Percentiles rank a stretch among this genome's conserved stretches.
Conservation (phyloP, 2,113 vertebrate species). For the Dasypus novemcinctus region DNA sequence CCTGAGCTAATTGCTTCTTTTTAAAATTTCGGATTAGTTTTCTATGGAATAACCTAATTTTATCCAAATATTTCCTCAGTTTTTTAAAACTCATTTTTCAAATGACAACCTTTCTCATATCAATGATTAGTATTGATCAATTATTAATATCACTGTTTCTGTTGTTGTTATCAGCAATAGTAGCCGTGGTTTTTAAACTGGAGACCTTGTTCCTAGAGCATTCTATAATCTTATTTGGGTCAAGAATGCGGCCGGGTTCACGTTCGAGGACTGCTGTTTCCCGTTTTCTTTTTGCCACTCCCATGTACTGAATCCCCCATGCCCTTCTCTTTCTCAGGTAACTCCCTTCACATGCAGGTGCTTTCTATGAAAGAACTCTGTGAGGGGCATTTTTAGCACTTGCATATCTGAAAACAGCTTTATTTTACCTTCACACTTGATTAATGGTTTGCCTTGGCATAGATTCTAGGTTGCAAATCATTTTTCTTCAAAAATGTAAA, state of each 20-base stretch:
- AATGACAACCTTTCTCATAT: neutral
- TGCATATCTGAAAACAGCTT: neutral
- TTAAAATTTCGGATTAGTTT: neutral
- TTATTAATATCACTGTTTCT: too few relatives aligned
- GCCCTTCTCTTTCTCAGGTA: neutral
- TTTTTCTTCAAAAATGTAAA: neutral
- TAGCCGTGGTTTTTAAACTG: neutral
- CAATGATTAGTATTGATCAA: neutral
- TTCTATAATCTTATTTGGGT: neutral
- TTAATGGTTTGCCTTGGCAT: neutral
- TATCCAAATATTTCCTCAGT: neutral
- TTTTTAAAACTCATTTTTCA: constrained; percentile 28
- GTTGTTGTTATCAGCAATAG: too few relatives aligned
- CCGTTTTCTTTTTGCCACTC: neutral
- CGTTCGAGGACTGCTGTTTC: neutral
- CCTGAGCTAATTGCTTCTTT: constrained; percentile 30
- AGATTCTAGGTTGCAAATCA: neutral
- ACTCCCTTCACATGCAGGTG: too few relatives aligned
- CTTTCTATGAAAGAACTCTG: neutral
- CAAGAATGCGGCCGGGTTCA: neutral
- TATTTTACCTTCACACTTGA: neutral
- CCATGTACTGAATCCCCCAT: neutral
- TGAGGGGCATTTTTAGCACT: neutral
- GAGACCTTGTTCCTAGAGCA: neutral
- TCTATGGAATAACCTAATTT: neutral